Base-by-base conservation (phyloP, 64 coral and sea anemone genomes). In the Montipora cactus region DNA sequence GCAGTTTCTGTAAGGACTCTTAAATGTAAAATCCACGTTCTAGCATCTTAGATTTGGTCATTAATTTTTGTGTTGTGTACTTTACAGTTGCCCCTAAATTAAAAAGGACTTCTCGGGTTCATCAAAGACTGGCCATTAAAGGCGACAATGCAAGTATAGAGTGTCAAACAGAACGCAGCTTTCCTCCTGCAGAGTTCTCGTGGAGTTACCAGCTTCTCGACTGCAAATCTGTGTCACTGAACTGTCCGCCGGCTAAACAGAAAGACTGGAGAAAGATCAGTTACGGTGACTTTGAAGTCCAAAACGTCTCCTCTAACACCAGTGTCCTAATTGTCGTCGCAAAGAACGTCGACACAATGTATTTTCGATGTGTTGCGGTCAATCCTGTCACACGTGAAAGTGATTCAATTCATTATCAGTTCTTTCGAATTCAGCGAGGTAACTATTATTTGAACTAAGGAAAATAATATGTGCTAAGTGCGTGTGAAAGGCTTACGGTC, bases 81-180 rank as follows among this genome's bases (percentile, higher is more conserved):
- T 20, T 84, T 84, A 8, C 7, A 86, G 82, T 86, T 71, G 8
- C 45, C 19, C 82, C 82, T 48, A 46, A 20, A 12, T 86, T 86
- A 71, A 6, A 50, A 6, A 71, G 9, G 8, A 10, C 10, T 28
- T 28, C 28, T 28, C 28, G 28, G 28, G 28, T 28, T 28, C 28
- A 28, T 9, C 46, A 3, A 1, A 7, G 14, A 6, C 4, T 7
- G 46, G 82, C 8, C 46, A 2, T 22, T 23, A 49, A 86, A 71
- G 62, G 45, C 62, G 0, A 23, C 49, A 4, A 0, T 5, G 7
- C 4, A 49, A 45, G 47, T 3, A 50, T 86, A 21, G 10, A 71
- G 16, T 86, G 82, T 23, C 68, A 47, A 21, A 86, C 82, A 47
- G 19, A 86, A 67, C 82, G 82, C 46, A 86, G 82, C 10, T 12